Evolutionary conservation across 1,140 invertebrate genomes (phyloP), one percentile per base, ranked within the genome.

Genomic region (Cydia splendana): DNA sequence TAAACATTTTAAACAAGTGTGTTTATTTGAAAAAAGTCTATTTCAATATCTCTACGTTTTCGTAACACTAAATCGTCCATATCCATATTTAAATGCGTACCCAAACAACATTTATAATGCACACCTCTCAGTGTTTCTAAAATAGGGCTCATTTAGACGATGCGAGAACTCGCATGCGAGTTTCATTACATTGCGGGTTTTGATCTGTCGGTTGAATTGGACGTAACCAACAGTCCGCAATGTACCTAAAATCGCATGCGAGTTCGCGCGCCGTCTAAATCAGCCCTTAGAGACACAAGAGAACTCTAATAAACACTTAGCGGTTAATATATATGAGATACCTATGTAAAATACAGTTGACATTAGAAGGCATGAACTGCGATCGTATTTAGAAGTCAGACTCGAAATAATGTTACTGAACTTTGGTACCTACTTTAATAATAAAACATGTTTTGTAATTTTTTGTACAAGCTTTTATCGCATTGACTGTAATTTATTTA

Each of bases 241-340:
- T n/a, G n/a, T n/a, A n/a, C n/a, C n/a, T n/a, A n/a, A n/a, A n/a
- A n/a, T n/a, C n/a, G n/a, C n/a, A n/a, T n/a, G n/a, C n/a, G n/a
- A n/a, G n/a, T n/a, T n/a, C n/a, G n/a, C n/a, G n/a, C n/a, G n/a
- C n/a, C n/a, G n/a, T n/a, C n/a, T n/a, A n/a, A n/a, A n/a, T n/a
- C n/a, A n/a, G n/a, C n/a, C n/a, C n/a, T 65, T 65, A 65, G 65
- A 30, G 4, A 65, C 24, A 30, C 30, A 15, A 38, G 24, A 10
- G 20, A 65, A 65, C 24, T 28, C 24, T 65, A 9, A 65, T 65
- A 30, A 65, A 65, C 62, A 24, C 62, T 65, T 65, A 13, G 62
- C 28, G 20, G 24, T 28, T 65, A 65, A 65, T 65, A 28, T 65
- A 34, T 6, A 28, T 30, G 20, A 12, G 28, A 65, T 13, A 38